Conservation (phyloP, 2,888 invertebrate genomes). For the Diadegma fenestrale region DNA sequence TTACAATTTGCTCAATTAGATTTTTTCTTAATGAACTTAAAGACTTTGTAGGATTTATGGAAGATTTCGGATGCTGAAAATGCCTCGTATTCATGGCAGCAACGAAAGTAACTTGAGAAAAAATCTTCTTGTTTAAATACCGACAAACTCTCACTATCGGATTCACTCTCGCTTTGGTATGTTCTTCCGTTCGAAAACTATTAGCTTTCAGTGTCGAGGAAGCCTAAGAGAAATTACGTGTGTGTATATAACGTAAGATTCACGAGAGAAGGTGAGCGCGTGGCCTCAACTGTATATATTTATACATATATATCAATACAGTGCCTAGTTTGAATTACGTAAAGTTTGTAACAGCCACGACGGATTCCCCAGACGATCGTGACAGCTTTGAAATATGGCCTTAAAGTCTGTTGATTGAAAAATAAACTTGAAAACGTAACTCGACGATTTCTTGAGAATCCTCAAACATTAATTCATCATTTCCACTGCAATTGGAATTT, state of each 20-base stretch:
- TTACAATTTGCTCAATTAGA: neutral
- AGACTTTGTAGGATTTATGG: neutral
- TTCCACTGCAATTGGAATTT: conserved; percentile 4
- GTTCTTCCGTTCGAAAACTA: conserved; percentile 50
- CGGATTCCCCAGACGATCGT: conserved; percentile 13
- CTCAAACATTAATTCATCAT: conserved; percentile 9
- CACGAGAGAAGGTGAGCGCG: conserved; percentile 59
- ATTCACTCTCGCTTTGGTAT: conserved; percentile 54
- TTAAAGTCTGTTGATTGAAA: conserved; percentile 7
- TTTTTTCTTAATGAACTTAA: neutral
- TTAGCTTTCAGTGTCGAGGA: conserved; percentile 41
- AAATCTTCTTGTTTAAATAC: conserved; percentile 20
- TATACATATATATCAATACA: conserved; percentile 32
- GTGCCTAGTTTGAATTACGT: conserved; percentile 50
- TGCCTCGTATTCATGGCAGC: neutral
- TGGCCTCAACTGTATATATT: conserved; percentile 25
- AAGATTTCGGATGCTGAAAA: neutral
- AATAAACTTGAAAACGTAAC: conserved; percentile 3
- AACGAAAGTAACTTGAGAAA: neutral
- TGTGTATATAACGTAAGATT: conserved; percentile 52
- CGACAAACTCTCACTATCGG: conserved; percentile 55
- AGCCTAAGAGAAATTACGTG: conserved; percentile 62
- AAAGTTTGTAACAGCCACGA: conserved; percentile 50
- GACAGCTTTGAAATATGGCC: conserved; percentile 38
- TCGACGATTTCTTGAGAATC: neutral